Percentiles rank a stretch among this genome's conserved stretches.
phyloP scores from a whole-genome alignment of 2,888 invertebrate species.

The Drosophila emarginata region DNA sequence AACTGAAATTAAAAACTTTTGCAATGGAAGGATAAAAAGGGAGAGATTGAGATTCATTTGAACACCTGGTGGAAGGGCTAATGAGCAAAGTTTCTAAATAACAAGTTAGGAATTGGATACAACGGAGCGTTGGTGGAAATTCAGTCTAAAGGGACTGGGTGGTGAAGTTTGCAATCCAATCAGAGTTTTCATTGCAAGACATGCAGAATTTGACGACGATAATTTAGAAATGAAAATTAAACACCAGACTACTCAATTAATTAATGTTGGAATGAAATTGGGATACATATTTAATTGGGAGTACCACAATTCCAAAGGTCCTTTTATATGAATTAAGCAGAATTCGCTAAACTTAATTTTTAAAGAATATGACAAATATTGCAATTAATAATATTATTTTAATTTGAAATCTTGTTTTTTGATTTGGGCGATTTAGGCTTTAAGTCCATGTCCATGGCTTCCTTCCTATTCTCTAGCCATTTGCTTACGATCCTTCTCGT shows the following conservation, averaged over 20 bases:
- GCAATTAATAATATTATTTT: too few species aligned
- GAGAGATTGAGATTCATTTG: not conserved
- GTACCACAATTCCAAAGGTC: too few species aligned
- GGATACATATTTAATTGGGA: too few species aligned
- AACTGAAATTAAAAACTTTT: not conserved
- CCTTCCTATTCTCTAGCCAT: not conserved
- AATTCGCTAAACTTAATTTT: too few species aligned
- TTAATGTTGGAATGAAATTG: too few species aligned
- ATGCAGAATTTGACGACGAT: not conserved
- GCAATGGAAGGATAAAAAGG: not conserved
- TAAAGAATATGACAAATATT: too few species aligned
- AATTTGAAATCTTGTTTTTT: too few species aligned
- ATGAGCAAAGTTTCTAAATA: not conserved
- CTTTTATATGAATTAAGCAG: too few species aligned
- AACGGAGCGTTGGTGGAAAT: too few species aligned
- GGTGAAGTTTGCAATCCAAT: not conserved
- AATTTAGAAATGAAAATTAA: not conserved
- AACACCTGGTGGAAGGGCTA: not conserved
- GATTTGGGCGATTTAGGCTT: not conserved
- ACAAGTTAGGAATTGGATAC: not conserved
- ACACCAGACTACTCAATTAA: not conserved
- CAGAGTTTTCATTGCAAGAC: not conserved
- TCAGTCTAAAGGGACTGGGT: not conserved
- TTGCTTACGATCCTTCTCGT: conserved; percentile 11
- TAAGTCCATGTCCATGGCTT: not conserved